Percentiles rank a stretch among this genome's conserved stretches.
These are phyloP conservation scores for Drosophila rellima DNA, from an alignment of 2,888 invertebrate species.

Conservation along the genomic window DNA sequence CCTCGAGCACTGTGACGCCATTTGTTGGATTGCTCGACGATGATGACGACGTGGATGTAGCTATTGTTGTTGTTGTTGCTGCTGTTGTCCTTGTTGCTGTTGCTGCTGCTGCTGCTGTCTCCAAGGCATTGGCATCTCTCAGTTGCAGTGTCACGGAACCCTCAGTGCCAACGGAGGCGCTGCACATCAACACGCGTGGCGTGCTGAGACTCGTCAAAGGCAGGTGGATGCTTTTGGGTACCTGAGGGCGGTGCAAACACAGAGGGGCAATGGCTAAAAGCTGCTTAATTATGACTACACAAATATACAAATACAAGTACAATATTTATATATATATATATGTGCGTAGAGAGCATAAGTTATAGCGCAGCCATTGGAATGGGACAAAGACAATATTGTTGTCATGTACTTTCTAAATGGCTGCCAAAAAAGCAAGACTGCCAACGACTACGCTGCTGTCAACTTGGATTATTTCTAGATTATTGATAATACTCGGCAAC, in stretches of 20 bases:
- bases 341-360: conserved; percentile 13
- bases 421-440: conserved; percentile 60
- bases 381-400: conserved; percentile 21
- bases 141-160: conserved; percentile 86
- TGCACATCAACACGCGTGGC: conserved; percentile 85
- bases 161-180: conserved; percentile 86
- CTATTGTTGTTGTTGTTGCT: conserved; percentile 25
- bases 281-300: conserved; percentile 54
- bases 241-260: conserved; percentile 68
- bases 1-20: conserved; percentile 53
- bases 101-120: conserved; percentile 32
- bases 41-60: conserved; percentile 17
- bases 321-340: background rate
- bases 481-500: conserved; percentile 74
- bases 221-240: conserved; percentile 85
- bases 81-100: conserved; percentile 16
- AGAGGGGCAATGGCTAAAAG: conserved; percentile 35
- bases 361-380: conserved; percentile 4
- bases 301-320: conserved; percentile 6
- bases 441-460: conserved; percentile 57
- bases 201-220: conserved; percentile 84
- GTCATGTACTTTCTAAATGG: conserved; percentile 36
- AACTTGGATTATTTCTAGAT: conserved; percentile 66
- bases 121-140: conserved; percentile 82
- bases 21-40: conserved; percentile 43